Evolutionary conservation across 2,888 invertebrate species (phyloP).

Genomic region (Hoplodrina blanda): DNA sequence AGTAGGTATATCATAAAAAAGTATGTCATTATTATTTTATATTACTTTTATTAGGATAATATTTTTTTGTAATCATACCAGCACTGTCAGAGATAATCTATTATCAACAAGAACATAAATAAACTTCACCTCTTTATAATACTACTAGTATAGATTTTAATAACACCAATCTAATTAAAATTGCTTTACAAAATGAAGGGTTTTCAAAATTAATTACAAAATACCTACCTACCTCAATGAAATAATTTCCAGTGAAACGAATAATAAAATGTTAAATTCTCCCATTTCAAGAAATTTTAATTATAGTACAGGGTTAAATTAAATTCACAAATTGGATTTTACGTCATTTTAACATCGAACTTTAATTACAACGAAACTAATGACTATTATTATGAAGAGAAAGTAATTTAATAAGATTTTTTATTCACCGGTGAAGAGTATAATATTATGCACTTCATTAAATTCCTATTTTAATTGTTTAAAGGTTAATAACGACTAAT

Average conservation of each 20-base stretch:
- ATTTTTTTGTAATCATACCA: no score
- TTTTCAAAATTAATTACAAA: conserved; percentile 16
- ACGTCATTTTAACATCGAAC: conserved; percentile 16
- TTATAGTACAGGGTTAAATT: conserved; percentile 9
- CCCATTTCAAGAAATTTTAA: conserved; percentile 25
- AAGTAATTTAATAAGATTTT: neutral
- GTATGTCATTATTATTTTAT: no score
- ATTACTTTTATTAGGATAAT: no score
- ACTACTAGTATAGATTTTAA: neutral
- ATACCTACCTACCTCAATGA: conserved; percentile 7
- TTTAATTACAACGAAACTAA: conserved; percentile 18
- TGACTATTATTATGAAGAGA: neutral
- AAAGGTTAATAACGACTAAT: no score
- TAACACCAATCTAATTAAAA: neutral
- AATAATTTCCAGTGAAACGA: conserved; percentile 16
- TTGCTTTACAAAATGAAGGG: neutral
- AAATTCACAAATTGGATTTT: conserved; percentile 15
- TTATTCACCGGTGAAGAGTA: neutral
- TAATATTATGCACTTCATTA: conserved; percentile 7
- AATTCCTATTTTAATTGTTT: conserved; percentile 16
- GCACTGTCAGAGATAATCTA: no score
- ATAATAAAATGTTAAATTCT: conserved; percentile 22
- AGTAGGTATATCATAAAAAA: no score
- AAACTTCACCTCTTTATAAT: no score
- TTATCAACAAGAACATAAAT: no score